Percentiles rank a stretch among this genome's conserved stretches.
These are phyloP conservation scores for Arge pagana DNA, from an alignment of 2,888 invertebrate species.

Conservation along the genomic window DNA sequence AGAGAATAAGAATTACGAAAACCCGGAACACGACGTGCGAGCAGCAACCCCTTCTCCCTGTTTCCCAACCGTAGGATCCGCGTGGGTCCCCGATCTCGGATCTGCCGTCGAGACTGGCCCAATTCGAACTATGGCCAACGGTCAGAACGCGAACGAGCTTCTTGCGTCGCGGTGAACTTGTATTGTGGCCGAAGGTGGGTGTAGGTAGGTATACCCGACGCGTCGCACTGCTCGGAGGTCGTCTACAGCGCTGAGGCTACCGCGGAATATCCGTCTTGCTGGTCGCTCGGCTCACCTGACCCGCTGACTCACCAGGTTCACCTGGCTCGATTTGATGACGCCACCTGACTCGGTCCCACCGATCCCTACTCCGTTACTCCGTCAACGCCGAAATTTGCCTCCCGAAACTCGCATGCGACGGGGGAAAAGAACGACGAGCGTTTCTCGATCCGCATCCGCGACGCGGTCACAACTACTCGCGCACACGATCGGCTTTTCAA, in stretches of 20 bases:
- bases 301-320: slow-evolving; percentile 39
- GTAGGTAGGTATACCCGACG: slow-evolving; percentile 4
- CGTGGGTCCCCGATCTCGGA: no score
- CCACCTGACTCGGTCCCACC: slow-evolving; percentile 44
- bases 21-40: slow-evolving; percentile 13
- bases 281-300: slow-evolving; percentile 26
- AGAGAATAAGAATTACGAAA: slow-evolving; percentile 8
- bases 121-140: no score
- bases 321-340: slow-evolving; percentile 24
- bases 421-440: not conserved
- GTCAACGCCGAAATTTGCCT: slow-evolving; percentile 12
- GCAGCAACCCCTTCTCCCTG: slow-evolving; percentile 4
- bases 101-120: no score
- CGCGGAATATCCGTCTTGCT: slow-evolving; percentile 5
- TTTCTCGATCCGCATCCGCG: no score
- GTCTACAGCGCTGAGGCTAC: not conserved
- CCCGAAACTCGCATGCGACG: not conserved
- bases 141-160: no score
- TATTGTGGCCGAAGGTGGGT: no score
- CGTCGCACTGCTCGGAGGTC: not conserved
- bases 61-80: no score
- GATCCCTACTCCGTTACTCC: slow-evolving; percentile 23
- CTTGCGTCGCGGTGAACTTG: slow-evolving; percentile 1
- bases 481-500: no score
- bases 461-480: no score